Evolutionary conservation across 2,888 invertebrate species (phyloP).

Genomic region (Steinernema scapterisci): DNA sequence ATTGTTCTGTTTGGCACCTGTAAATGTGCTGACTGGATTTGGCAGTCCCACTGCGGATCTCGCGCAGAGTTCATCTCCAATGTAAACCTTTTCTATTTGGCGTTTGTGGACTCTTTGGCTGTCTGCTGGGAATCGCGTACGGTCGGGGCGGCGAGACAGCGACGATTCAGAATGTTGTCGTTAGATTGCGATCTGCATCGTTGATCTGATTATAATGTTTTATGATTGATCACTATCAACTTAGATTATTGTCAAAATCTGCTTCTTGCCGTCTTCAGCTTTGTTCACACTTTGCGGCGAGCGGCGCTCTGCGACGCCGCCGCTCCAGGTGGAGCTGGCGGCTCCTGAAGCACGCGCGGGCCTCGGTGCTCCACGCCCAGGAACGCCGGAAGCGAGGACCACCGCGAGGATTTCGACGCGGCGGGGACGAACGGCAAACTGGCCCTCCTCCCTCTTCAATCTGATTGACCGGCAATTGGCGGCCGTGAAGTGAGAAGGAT

Average conservation of each 20-base stretch:
- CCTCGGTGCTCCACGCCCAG: no score
- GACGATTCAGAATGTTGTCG: constrained; percentile 23
- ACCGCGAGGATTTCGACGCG: no score
- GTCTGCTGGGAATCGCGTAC: neutral
- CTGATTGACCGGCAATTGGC: constrained; percentile 28
- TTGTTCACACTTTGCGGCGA: neutral
- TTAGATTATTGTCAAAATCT: constrained; percentile 30
- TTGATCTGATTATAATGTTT: constrained; percentile 31
- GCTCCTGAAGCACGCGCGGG: no score
- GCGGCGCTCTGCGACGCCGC: no score
- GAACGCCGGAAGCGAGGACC: neutral
- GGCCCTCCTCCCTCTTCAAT: neutral
- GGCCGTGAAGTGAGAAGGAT: constrained; percentile 5
- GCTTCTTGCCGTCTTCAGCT: neutral
- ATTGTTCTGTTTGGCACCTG: neutral
- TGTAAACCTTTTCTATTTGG: no score
- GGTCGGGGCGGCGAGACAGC: constrained; percentile 12
- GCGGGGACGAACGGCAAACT: neutral
- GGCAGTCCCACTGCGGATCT: no score
- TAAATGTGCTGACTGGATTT: neutral
- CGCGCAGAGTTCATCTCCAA: no score
- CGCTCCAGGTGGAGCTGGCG: no score
- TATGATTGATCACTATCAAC: constrained; percentile 26
- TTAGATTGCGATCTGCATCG: constrained; percentile 20
- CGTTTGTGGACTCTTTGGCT: no score